phyloP scores from a whole-genome alignment of 1,140 invertebrate species.

The Caenorhabditis tropicalis region DNA sequence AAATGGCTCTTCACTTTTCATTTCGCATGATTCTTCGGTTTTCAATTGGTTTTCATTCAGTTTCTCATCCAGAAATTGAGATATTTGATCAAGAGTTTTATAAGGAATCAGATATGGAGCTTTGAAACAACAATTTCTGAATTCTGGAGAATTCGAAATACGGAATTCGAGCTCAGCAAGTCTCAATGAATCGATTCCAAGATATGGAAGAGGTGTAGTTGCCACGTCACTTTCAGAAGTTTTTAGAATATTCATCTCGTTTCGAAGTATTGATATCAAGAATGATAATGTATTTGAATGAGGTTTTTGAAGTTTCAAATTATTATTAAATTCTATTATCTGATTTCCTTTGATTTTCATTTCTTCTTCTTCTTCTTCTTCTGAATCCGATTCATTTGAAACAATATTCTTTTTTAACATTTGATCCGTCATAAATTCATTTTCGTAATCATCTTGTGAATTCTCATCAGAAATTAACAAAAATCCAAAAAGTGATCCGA shows the following conservation, averaged over 20 bases:
- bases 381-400: background rate
- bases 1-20: too few relatives aligned
- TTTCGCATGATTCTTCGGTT: background rate
- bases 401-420: background rate
- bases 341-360: background rate
- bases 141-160: background rate
- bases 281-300: background rate
- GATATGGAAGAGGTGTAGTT: background rate
- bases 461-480: background rate
- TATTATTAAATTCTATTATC: background rate
- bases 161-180: background rate
- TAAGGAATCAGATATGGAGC: background rate
- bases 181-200: background rate
- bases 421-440: background rate
- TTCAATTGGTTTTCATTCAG: background rate
- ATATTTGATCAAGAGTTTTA: background rate
- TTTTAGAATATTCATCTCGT: constrained; percentile 5
- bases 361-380: background rate
- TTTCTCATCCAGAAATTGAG: background rate
- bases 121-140: background rate
- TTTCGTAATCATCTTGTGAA: background rate
- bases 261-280: background rate
- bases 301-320: background rate
- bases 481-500: constrained; percentile 1
- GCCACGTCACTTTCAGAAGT: background rate